Base-by-base conservation (phyloP, 2,113 vertebrate species). In the Chloropsis hardwickii region DNA sequence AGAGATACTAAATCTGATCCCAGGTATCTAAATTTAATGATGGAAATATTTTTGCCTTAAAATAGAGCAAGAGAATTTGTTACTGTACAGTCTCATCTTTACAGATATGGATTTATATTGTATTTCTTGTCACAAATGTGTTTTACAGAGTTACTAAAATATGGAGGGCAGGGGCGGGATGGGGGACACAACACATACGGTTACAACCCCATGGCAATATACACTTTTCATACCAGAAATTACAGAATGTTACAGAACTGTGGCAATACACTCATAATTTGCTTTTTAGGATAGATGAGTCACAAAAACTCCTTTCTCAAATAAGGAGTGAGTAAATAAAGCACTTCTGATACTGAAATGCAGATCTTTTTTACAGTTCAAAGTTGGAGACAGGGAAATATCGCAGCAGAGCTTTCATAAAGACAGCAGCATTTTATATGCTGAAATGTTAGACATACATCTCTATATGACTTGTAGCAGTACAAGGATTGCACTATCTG, bases 181-280 rank as follows among this genome's bases (percentile, higher is more conserved):
- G 31, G 11, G 4, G 2, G 2, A 21, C 4, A 10, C 5, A 5
- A 51, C 17, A 11, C 13, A 23, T 33, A 12, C 10, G 69, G 8
- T 60, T 61, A 15, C 28, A 76, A 14, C 12, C 13, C 17, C 0
- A 0, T 3, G 1, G 45, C 73, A 74, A 45, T 53, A 54, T 24
- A 70, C 19, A 62, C 9, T 53, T 53, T 89, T 77, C 78, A 37
- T 24, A 54, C 14, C 17, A 73, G 19, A 73, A 73, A 66, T 77
- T 35, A 57, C 9, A 40, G 27, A 72, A 33, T n/a, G 11, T 73
- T 86, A 39, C 21, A 88, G 44, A 80, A 33, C 15, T 65, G 23
- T 82, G 77, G 37, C 18, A 50, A 64, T 88, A 45, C 33, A 22
- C 19, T 69, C n/a, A 9, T 12, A 58, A 74, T 66, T 83, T 58